These are phyloP conservation scores for Leucoraja erinaceus DNA, from an alignment of 2,113 vertebrate species.

Conservation along the genomic window DNA sequence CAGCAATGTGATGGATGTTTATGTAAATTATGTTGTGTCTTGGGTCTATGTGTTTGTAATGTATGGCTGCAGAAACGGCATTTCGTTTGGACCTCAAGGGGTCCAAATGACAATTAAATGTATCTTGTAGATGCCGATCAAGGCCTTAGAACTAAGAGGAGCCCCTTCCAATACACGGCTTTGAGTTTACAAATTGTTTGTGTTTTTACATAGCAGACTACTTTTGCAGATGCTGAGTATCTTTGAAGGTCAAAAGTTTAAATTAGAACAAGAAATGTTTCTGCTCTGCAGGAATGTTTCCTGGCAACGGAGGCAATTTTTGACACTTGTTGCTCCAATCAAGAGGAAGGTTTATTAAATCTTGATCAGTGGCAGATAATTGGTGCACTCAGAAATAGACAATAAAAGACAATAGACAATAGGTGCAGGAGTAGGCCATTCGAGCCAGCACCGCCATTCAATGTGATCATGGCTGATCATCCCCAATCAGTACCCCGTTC, in stretches of 20 bases:
- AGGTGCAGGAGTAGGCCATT: no score
- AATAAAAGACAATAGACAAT: no score
- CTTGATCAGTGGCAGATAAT: not conserved
- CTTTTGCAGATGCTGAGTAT: not conserved
- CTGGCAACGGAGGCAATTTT: not conserved
- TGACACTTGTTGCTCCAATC: not conserved
- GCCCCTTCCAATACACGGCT: not conserved
- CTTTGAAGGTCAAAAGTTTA: not conserved
- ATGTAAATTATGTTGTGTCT: no score
- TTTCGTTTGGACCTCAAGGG: no score
- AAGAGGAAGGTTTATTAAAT: not conserved
- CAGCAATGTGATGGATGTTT: no score
- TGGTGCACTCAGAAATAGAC: not conserved
- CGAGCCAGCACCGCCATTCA: no score
- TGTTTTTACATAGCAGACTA: not conserved
- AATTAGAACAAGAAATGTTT: not conserved
- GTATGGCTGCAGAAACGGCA: no score
- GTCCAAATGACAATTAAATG: no score
- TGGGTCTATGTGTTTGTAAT: no score
- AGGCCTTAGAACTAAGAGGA: not conserved
- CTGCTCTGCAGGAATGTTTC: not conserved
- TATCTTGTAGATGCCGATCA: no score
- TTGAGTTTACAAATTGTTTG: not conserved
- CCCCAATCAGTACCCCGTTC: no score
- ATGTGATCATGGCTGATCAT: no score